phyloP scores from a whole-genome alignment of 1,140 invertebrate genomes.

The Ceratitis capitata region DNA sequence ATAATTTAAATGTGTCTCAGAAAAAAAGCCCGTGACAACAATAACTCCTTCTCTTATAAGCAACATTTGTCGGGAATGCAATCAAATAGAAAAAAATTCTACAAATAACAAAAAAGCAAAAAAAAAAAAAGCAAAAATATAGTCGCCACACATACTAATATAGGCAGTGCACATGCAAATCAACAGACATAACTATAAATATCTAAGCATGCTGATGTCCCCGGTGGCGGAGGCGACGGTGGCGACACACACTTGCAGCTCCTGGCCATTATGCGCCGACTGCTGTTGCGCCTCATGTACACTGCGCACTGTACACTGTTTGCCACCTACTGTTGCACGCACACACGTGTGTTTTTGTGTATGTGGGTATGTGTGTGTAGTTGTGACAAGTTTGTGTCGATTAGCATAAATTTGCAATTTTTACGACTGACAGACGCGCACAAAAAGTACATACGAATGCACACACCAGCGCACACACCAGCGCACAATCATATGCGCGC shows the following conservation, averaged over 20 bases:
- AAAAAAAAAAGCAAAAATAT: too few relatives aligned
- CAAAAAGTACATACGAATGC: neutral
- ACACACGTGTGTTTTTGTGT: too few relatives aligned
- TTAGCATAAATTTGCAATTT: conserved; percentile 36
- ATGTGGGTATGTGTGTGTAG: neutral
- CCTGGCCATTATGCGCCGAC: neutral
- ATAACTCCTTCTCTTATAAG: conserved; percentile 8
- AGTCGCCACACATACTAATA: too few relatives aligned
- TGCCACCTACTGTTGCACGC: too few relatives aligned
- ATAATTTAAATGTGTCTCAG: too few relatives aligned
- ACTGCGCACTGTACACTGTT: neutral
- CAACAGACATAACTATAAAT: neutral
- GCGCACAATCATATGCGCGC: neutral
- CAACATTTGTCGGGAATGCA: neutral
- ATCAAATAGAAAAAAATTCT: conserved; percentile 20
- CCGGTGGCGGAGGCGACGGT: neutral
- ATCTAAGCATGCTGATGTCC: neutral
- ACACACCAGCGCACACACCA: neutral
- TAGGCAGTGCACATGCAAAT: neutral
- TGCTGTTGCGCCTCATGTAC: neutral
- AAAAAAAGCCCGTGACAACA: too few relatives aligned
- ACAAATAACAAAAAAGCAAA: neutral
- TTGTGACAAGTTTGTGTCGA: conserved; percentile 36
- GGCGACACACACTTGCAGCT: neutral
- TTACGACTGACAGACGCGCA: conserved; percentile 30